Evolutionary conservation across 2,113 vertebrate genomes (phyloP).

Genomic region (Scopus umbretta): DNA sequence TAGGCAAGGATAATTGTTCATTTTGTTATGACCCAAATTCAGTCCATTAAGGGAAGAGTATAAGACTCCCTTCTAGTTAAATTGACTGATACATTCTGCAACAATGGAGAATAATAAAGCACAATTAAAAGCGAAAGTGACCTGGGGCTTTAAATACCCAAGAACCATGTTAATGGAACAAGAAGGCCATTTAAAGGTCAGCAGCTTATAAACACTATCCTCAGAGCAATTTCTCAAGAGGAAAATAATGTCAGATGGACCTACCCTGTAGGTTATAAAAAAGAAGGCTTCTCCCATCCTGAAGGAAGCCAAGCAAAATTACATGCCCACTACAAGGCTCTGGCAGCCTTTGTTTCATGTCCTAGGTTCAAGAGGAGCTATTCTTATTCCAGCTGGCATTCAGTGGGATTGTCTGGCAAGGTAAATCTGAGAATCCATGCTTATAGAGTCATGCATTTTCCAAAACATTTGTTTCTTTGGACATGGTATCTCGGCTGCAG

Average conservation of each 20-base stretch:
- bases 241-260: slow-evolving; percentile 3
- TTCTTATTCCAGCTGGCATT: not conserved
- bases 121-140: slow-evolving; percentile 75
- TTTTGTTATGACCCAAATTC: slow-evolving; percentile 65
- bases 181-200: slow-evolving; percentile 68
- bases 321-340: not conserved
- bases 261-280: not conserved
- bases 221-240: slow-evolving; percentile 15
- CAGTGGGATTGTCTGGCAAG: not conserved
- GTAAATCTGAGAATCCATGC: not conserved
- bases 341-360: not conserved
- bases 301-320: slow-evolving; percentile 13
- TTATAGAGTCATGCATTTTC: not conserved
- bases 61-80: slow-evolving; percentile 63
- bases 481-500: not conserved
- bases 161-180: slow-evolving; percentile 50
- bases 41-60: slow-evolving; percentile 47
- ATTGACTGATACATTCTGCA: slow-evolving; percentile 70
- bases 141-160: slow-evolving; percentile 56
- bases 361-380: not conserved
- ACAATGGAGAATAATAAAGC: slow-evolving; percentile 67
- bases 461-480: not conserved
- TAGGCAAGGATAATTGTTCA: slow-evolving; percentile 49
- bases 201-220: slow-evolving; percentile 52
- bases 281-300: not conserved